Conservation (phyloP, 92 coral and sea anemone genomes). For the Phenganax marumi region DNA sequence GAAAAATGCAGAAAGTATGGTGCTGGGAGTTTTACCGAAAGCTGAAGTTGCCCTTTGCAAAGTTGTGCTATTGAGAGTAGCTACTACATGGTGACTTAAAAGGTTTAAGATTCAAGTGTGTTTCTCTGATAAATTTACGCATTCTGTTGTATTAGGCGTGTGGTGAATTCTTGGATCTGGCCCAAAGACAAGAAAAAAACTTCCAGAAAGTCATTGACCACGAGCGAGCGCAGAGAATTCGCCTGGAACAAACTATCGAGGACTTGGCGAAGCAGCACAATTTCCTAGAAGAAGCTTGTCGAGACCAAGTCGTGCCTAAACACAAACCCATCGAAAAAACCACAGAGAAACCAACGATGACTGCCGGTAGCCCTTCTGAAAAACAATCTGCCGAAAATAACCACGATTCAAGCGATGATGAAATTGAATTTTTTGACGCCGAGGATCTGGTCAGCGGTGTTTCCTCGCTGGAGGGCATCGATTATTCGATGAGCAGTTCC, state of each 20-base stretch:
- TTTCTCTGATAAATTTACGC: background rate
- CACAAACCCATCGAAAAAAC: slow-evolving; percentile 47
- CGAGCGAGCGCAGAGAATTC: slow-evolving; percentile 81
- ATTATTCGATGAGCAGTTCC: background rate
- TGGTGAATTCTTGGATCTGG: slow-evolving; percentile 92
- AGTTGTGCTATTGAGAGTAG: background rate
- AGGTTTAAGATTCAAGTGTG: background rate
- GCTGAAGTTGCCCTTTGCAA: no score
- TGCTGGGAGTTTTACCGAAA: no score
- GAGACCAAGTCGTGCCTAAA: slow-evolving; percentile 37
- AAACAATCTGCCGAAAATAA: slow-evolving; percentile 53
- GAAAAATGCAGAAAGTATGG: no score
- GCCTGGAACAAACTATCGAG: slow-evolving; percentile 93
- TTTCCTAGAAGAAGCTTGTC: slow-evolving; percentile 79
- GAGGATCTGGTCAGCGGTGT: slow-evolving; percentile 62
- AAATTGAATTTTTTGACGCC: slow-evolving; percentile 93
- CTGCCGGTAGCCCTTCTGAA: slow-evolving; percentile 56
- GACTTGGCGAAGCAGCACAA: slow-evolving; percentile 91
- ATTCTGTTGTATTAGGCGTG: slow-evolving; percentile 68
- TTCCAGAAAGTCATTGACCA: slow-evolving; percentile 78
- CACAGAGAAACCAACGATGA: slow-evolving; percentile 58
- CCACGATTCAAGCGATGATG: slow-evolving; percentile 81
- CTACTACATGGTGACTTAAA: background rate
- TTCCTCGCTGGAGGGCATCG: slow-evolving; percentile 27
- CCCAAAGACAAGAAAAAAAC: slow-evolving; percentile 93